phyloP scores from a whole-genome alignment of 1,140 invertebrate genomes.

The Mizuhopecten yessoensis region DNA sequence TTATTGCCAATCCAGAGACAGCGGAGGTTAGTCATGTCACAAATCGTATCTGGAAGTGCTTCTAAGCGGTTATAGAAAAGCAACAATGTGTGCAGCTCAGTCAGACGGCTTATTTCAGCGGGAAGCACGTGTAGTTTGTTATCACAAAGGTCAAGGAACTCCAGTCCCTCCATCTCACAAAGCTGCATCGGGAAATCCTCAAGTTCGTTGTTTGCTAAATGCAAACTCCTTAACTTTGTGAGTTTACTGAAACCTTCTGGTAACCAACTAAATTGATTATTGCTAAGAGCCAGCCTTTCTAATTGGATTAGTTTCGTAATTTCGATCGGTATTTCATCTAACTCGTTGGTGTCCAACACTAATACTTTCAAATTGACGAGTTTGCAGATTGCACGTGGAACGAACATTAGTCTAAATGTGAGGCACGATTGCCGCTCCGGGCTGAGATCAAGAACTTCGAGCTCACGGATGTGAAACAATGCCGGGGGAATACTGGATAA shows the following conservation, averaged over 20 bases:
- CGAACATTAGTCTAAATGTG: constrained; percentile 75
- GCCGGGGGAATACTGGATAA: constrained; percentile 74
- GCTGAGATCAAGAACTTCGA: constrained; percentile 83
- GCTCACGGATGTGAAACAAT: constrained; percentile 79
- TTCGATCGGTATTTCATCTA: constrained; percentile 79
- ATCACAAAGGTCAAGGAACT: constrained; percentile 82
- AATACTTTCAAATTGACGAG: constrained; percentile 80
- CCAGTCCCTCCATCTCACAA: constrained; percentile 75
- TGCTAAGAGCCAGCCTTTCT: constrained; percentile 82
- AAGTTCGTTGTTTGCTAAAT: constrained; percentile 82
- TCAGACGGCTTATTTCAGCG: constrained; percentile 76
- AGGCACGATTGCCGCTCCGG: constrained; percentile 82
- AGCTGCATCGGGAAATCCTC: constrained; percentile 78
- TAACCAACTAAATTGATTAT: constrained; percentile 79
- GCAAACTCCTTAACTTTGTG: constrained; percentile 79
- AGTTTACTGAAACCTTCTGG: constrained; percentile 79
- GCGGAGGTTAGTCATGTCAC: constrained; percentile 76
- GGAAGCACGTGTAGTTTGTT: constrained; percentile 77
- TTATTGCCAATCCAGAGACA: constrained; percentile 83
- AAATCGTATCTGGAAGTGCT: constrained; percentile 79
- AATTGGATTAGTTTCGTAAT: constrained; percentile 78
- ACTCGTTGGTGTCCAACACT: constrained; percentile 83
- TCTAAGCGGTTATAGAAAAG: constrained; percentile 80
- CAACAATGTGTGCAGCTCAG: constrained; percentile 79
- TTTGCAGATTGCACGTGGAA: constrained; percentile 79